Base-by-base conservation (phyloP, 2,888 invertebrate genomes). In the Rhagophthalmus giganteus region DNA sequence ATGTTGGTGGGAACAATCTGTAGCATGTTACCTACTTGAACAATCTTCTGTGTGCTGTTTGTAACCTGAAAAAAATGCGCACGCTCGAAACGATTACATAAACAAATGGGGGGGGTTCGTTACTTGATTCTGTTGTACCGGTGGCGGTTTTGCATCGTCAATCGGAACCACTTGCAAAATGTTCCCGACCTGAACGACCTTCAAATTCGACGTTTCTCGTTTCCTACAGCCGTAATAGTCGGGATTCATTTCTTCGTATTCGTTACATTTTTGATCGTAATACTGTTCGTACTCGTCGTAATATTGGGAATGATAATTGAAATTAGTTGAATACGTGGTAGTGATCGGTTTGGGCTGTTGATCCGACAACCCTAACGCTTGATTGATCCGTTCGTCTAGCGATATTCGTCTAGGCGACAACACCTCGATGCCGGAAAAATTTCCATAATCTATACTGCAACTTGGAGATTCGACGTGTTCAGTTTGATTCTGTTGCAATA, bases 11-110 rank as follows among this genome's bases (percentile, higher is more conserved):
- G 83, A 9, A 82, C 78, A 14, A 83, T 82, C 71, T 82, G 81
- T 25, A 83, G 70, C 68, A 83, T 79, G 62, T 83, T 82, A 5
- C 82, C 83, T 12, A 82, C 79, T 76, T 82, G 75, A 9, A 77
- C 65, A 33, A 74, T 65, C 55, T 67, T 64, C 45, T 68, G 66
- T 2, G 50, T 47, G n/a, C 45, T 47, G 15, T 42, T 48, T 9
- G 42, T 32, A 10, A 45, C 48, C 45, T 44, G n/a, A n/a, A n/a
- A n/a, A n/a, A n/a, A n/a, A n/a, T n/a, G n/a, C n/a, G n/a, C n/a
- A n/a, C n/a, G n/a, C n/a, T n/a, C n/a, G n/a, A n/a, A n/a, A n/a
- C n/a, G n/a, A n/a, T n/a, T n/a, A n/a, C n/a, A n/a, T n/a, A n/a
- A n/a, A n/a, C n/a, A n/a, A n/a, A n/a, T n/a, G n/a, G n/a, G n/a